Percentiles rank a stretch among this genome's conserved stretches.
phyloP scores from a whole-genome alignment of 2,797 vertebrate species.

The Enteromius trimaculatus region DNA sequence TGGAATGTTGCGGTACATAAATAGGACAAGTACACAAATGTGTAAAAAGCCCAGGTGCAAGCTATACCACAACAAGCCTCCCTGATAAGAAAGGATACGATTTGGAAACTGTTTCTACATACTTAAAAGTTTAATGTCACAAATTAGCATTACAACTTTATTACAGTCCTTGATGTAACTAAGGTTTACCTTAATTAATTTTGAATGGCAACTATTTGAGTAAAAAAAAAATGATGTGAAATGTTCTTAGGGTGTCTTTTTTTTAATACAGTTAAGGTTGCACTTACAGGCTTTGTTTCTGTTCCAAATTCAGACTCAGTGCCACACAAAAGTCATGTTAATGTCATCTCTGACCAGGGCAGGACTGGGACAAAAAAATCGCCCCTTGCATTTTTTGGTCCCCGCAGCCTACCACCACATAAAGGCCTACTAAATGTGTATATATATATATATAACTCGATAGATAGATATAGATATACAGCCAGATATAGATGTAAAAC shows the following conservation, averaged over 20 bases:
- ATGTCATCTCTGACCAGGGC: background rate
- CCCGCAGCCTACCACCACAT: too few species aligned
- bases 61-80: background rate
- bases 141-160: background rate
- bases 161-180: background rate
- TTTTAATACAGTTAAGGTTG: background rate
- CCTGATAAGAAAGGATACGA: background rate
- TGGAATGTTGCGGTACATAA: background rate
- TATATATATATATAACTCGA: too few species aligned
- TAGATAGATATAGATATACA: too few species aligned
- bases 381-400: too few species aligned
- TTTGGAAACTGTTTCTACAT: background rate
- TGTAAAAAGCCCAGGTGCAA: constrained; percentile 20
- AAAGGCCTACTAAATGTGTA: too few species aligned
- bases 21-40: constrained; percentile 18
- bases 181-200: background rate
- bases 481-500: too few species aligned
- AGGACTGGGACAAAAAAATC: too few species aligned
- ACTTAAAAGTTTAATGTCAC: background rate
- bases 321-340: background rate
- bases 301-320: background rate
- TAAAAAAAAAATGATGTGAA: background rate
- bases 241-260: background rate
- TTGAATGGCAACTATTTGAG: background rate
- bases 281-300: background rate